Base-by-base conservation (phyloP, 1,140 invertebrate species). In the Holcopasites calliopsidis region DNA sequence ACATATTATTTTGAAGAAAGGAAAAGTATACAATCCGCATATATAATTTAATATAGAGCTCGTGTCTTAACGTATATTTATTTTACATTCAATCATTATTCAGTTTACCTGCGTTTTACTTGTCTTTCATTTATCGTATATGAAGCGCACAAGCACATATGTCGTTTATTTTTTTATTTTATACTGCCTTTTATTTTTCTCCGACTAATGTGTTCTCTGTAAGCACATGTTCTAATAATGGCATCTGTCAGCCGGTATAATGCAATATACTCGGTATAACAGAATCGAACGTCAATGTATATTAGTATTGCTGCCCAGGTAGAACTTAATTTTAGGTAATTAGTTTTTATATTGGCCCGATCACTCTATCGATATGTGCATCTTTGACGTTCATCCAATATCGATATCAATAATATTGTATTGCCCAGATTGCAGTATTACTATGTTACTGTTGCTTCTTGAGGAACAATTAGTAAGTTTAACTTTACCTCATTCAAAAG, bases 11-110 rank as follows among this genome's bases (percentile, higher is more conserved):
- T 40, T 38, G 38, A 38, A 72, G 26, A 40, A 40, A 44, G 54
- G 23, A 68, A 7, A 55, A n/a, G n/a, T 33, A 50, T 23, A 57
- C 55, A 76, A 82, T 62, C 58, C 26, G 47, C 61, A 49, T 65
- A 77, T 47, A 68, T 57, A 81, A 81, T 82, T 82, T 82, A 82
- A 82, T 82, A 82, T 82, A 70, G 80, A 82, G 79, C 80, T 81
- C 65, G 55, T 73, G 79, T 77, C 64, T 68, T 76, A 35, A 70
- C 55, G 61, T 69, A 72, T 61, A 3, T 23, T 35, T 68, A 31
- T 38, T 26, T 62, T 72, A 42, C 11, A 33, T 16, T 2, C 64
- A 68, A 18, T 31, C 21, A 40, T n/a, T n/a, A n/a, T 40, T 62
- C 42, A 50, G 49, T 62, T 70, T 71, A 35, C 16, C 44, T 64